Base-by-base conservation (phyloP, 2,797 vertebrate species). In the Malurus splendens region DNA sequence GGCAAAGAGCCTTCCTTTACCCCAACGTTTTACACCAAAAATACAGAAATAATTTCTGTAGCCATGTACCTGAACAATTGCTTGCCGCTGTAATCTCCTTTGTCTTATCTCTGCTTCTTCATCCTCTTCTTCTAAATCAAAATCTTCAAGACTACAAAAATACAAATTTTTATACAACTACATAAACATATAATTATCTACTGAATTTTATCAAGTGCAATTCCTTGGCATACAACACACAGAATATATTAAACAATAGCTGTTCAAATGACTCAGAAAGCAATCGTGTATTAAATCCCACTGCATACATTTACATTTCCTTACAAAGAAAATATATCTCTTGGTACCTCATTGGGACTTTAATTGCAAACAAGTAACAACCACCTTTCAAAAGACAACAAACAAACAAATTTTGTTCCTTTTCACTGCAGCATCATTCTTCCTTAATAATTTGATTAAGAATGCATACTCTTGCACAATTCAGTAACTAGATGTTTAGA, bases 51-150 rank as follows among this genome's bases (percentile, higher is more conserved):
- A 39, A 16, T 30, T 89, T 41, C 80, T 47, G 6, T 10, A 55
- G 51, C 17, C 44, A 73, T 59, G 41, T 81, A 99, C 99, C 98
- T 99, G 98, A 85, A 99, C 99, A 47, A 99, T 99, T 75, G 99
- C 99, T 94, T 98, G 90, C 7, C 99, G 97, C 87, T 99, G 99
- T 93, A 98, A 98, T 48, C 99, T 97, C 73, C 99, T 98, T 95
- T 99, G 98, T 75, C 99, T 98, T 83, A 99, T 99, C 47, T 99
- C 96, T 87, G 98, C 98, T 95, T 99, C 99, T 95, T 99, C 99
- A 93, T 99, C 99, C 60, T 99, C 97, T 92, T 99, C 99, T 89
- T 99, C 99, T 22, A 98, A 98, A 93, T 99, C 99, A 95, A 98
- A 99, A 95, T 99, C 99, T 92, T 99, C 99, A 76, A 99, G 96